Evolutionary conservation across 1,140 invertebrate genomes (phyloP).

Genomic region (Papilio glaucus): DNA sequence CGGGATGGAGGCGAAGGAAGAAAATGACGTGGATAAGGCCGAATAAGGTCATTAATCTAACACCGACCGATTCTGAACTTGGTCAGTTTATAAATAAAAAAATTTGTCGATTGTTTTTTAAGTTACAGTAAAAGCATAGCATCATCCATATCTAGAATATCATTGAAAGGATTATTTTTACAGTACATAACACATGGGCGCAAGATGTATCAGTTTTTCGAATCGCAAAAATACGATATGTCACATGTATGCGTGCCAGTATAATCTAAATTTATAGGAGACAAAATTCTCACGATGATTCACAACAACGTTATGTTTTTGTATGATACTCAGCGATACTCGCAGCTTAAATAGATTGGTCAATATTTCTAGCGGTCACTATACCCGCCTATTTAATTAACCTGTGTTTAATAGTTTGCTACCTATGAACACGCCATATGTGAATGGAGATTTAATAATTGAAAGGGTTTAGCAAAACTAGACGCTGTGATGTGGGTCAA

Average conservation of each 20-base stretch:
- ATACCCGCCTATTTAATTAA: background rate
- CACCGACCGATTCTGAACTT: too few species aligned
- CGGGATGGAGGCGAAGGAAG: too few species aligned
- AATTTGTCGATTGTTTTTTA: background rate
- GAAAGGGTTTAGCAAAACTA: constrained; percentile 21
- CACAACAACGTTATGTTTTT: constrained; percentile 11
- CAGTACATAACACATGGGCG: background rate
- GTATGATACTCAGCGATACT: background rate
- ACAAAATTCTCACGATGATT: constrained; percentile 26
- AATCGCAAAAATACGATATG: background rate
- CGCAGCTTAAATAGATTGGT: constrained; percentile 16
- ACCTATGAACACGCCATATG: background rate
- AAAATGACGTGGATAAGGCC: too few species aligned
- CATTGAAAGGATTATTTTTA: background rate
- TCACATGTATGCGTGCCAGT: background rate
- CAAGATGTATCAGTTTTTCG: background rate
- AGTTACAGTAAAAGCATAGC: background rate
- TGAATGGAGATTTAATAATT: background rate
- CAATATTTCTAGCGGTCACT: background rate
- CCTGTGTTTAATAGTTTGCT: background rate
- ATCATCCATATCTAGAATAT: background rate
- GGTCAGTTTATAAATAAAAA: background rate
- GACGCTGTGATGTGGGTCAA: constrained; percentile 3
- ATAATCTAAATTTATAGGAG: constrained; percentile 28
- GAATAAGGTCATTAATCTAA: too few species aligned